These are phyloP conservation scores for Heliconius himera DNA, from an alignment of 1,140 invertebrate species.

Conservation along the genomic window DNA sequence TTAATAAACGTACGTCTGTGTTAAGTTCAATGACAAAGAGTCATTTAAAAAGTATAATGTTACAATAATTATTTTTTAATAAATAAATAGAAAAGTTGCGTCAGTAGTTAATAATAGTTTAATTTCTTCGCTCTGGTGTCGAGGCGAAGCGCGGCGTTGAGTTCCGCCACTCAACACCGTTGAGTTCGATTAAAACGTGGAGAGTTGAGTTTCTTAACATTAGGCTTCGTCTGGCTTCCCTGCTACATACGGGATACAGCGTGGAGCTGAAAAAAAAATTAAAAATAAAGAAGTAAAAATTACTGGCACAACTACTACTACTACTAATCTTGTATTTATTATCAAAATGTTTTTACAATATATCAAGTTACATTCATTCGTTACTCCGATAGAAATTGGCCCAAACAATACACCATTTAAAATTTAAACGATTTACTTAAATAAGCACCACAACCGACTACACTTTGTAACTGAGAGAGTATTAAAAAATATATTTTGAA, in stretches of 20 bases:
- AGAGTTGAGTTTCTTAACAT: no score
- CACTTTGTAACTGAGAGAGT: slow-evolving; percentile 6
- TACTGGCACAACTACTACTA: no score
- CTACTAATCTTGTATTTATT: not conserved
- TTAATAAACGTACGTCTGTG: slow-evolving; percentile 6
- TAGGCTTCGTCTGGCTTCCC: no score
- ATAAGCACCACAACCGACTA: not conserved
- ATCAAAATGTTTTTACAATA: not conserved
- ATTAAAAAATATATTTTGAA: slow-evolving; percentile 20
- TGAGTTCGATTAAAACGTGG: no score
- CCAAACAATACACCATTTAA: not conserved
- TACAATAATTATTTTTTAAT: no score
- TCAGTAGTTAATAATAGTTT: no score
- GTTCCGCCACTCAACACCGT: no score
- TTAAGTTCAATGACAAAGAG: slow-evolving; percentile 25
- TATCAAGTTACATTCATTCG: slow-evolving; percentile 1
- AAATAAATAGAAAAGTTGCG: no score
- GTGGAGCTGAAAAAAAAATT: not conserved
- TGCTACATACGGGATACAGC: no score
- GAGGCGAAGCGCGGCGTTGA: no score
- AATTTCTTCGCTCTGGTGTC: no score
- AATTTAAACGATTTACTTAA: slow-evolving; percentile 5
- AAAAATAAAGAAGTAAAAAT: not conserved
- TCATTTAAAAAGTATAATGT: not conserved
- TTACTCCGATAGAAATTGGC: not conserved